phyloP scores from a whole-genome alignment of 2,113 vertebrate species.

The Paramormyrops kingsleyae region DNA sequence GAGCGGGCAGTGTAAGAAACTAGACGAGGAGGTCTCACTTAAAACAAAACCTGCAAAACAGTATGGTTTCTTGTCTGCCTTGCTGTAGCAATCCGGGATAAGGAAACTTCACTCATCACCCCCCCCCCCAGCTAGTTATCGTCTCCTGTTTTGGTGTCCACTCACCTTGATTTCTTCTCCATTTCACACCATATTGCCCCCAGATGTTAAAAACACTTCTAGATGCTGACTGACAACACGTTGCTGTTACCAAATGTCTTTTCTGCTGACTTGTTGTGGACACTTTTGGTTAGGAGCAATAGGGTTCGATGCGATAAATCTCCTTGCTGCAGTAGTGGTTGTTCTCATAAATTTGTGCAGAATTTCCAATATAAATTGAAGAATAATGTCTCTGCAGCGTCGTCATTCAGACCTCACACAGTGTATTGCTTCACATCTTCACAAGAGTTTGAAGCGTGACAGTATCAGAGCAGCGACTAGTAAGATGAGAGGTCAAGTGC shows the following conservation, averaged over 20 bases:
- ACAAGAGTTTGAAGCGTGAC: background rate
- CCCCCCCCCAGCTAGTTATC: background rate
- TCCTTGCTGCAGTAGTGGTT: background rate
- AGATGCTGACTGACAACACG: background rate
- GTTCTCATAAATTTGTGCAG: background rate
- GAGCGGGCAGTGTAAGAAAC: background rate
- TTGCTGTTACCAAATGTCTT: background rate
- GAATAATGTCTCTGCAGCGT: background rate
- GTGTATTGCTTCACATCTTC: background rate
- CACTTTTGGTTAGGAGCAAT: background rate
- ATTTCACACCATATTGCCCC: background rate
- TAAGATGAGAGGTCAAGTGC: background rate
- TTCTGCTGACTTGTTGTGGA: background rate
- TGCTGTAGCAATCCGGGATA: background rate
- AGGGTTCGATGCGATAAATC: background rate
- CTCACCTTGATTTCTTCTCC: background rate
- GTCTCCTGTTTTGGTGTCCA: background rate
- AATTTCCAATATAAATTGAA: background rate
- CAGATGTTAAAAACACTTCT: background rate
- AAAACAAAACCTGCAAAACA: background rate
- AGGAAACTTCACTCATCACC: background rate
- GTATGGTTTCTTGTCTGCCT: background rate
- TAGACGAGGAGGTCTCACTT: background rate
- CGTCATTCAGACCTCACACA: background rate
- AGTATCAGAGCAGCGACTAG: background rate